Percentiles rank a stretch among this genome's conserved stretches.
Evolutionary conservation across 1,140 invertebrate genomes (phyloP).

Genomic region (Penaeus japonicus): DNA sequence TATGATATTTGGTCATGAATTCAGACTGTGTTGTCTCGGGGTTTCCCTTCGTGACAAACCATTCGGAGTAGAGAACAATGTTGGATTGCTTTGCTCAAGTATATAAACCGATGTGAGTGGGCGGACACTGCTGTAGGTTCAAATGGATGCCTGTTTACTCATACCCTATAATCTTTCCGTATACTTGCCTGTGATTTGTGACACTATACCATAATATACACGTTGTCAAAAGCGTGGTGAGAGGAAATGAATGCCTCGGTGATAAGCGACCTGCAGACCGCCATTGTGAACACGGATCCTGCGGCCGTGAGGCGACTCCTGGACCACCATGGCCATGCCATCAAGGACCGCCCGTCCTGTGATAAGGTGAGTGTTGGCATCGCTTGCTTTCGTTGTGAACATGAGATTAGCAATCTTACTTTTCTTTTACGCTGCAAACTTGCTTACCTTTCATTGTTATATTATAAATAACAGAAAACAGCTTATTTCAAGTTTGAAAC

Average conservation of each 20-base stretch:
- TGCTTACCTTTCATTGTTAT: not conserved
- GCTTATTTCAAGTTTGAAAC: too few relatives aligned
- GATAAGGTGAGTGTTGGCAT: not conserved
- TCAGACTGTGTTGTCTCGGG: too few relatives aligned
- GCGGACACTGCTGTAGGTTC: too few relatives aligned
- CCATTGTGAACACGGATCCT: constrained; percentile 13
- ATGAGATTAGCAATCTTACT: not conserved
- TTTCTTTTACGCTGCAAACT: not conserved
- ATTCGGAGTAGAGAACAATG: too few relatives aligned
- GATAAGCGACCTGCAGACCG: constrained; percentile 21
- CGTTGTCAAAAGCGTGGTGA: not conserved
- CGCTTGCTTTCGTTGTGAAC: too few relatives aligned
- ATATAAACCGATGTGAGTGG: too few relatives aligned
- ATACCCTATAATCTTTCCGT: not conserved
- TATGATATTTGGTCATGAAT: too few relatives aligned
- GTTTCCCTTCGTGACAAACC: too few relatives aligned
- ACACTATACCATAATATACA: too few relatives aligned
- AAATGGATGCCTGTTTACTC: too few relatives aligned
- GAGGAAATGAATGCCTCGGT: constrained; percentile 23
- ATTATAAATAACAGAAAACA: too few relatives aligned
- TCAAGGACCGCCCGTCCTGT: constrained; percentile 18
- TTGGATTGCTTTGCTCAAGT: too few relatives aligned
- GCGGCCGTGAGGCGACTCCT: not conserved
- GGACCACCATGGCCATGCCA: not conserved
- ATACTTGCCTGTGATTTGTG: not conserved